These are phyloP conservation scores for Dallia pectoralis DNA, from an alignment of 2,797 vertebrate species.

Conservation along the genomic window DNA sequence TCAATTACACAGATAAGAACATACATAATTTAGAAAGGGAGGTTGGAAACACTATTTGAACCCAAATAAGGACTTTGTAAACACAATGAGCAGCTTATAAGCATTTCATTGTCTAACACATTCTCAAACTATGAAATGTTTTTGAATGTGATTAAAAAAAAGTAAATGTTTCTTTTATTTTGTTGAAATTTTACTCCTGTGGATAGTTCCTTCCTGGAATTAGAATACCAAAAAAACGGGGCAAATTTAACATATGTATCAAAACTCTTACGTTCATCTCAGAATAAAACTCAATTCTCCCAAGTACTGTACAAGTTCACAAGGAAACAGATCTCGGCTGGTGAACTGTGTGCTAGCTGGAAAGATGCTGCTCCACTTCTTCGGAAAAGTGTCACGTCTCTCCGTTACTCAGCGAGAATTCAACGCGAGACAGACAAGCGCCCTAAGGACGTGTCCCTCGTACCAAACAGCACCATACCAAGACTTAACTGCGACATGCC, in stretches of 20 bases:
- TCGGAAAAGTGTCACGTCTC: slow-evolving; percentile 78
- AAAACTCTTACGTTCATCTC: slow-evolving; percentile 88
- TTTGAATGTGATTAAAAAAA: neutral
- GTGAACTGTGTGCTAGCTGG: slow-evolving; percentile 39
- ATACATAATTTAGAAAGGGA: slow-evolving; percentile 65
- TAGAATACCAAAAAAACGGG: slow-evolving; percentile 66
- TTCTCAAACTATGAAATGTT: neutral
- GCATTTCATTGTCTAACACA: neutral
- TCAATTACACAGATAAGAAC: slow-evolving; percentile 79
- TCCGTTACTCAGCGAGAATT: slow-evolving; percentile 42
- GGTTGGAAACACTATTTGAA: neutral
- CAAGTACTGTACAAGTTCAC: slow-evolving; percentile 98
- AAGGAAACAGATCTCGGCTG: slow-evolving; percentile 75
- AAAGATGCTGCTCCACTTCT: slow-evolving; percentile 60
- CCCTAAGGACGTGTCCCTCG: slow-evolving; percentile 46
- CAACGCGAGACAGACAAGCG: slow-evolving; percentile 25
- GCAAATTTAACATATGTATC: slow-evolving; percentile 84
- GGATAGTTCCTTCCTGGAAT: slow-evolving; percentile 74
- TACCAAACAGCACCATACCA: neutral
- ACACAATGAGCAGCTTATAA: neutral
- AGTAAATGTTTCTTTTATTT: slow-evolving; percentile 35
- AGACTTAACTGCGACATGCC: no score
- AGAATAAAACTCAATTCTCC: slow-evolving; percentile 78
- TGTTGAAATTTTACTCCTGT: slow-evolving; percentile 69
- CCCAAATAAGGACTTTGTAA: neutral